Percentiles rank a stretch among this genome's conserved stretches.
Conservation (phyloP, 2,888 invertebrate species). For the Anaspis maculata region DNA sequence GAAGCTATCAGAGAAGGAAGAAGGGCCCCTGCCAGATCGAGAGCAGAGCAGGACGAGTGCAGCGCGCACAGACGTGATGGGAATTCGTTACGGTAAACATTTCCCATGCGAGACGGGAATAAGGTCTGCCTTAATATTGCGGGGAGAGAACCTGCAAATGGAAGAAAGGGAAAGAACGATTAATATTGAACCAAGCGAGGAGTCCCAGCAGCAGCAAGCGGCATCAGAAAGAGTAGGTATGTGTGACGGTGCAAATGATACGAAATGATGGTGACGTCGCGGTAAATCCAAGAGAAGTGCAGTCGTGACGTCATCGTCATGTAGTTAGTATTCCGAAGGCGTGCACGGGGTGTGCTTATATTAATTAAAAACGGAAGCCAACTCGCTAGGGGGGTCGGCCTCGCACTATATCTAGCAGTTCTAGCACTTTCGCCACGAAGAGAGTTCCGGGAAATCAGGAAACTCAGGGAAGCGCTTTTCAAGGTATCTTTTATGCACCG, state of each 20-base stretch:
- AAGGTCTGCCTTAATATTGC: conserved; percentile 26
- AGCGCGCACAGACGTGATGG: conserved; percentile 27
- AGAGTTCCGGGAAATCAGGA: no score
- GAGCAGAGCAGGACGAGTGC: conserved; percentile 16
- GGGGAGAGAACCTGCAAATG: conserved; percentile 20
- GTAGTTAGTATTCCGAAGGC: no score
- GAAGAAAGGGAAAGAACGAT: conserved; percentile 27
- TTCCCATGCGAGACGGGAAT: conserved; percentile 27
- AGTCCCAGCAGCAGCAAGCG: conserved; percentile 20
- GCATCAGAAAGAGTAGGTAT: no score
- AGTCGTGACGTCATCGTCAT: conserved; percentile 13
- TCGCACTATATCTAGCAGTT: no score
- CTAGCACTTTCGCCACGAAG: no score
- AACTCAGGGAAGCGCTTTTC: no score
- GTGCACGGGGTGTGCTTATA: no score
- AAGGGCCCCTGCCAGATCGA: conserved; percentile 12
- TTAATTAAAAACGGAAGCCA: no score
- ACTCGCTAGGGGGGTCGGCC: no score
- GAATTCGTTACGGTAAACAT: conserved; percentile 28
- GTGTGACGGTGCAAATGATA: conserved; percentile 26
- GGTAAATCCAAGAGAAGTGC: conserved; percentile 8
- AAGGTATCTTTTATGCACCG: no score
- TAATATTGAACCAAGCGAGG: conserved; percentile 26
- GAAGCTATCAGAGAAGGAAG: conserved; percentile 20
- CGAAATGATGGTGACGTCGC: conserved; percentile 14